These are phyloP conservation scores for Pseudochromis fuscus DNA, from an alignment of 2,797 vertebrate species.

Conservation along the genomic window DNA sequence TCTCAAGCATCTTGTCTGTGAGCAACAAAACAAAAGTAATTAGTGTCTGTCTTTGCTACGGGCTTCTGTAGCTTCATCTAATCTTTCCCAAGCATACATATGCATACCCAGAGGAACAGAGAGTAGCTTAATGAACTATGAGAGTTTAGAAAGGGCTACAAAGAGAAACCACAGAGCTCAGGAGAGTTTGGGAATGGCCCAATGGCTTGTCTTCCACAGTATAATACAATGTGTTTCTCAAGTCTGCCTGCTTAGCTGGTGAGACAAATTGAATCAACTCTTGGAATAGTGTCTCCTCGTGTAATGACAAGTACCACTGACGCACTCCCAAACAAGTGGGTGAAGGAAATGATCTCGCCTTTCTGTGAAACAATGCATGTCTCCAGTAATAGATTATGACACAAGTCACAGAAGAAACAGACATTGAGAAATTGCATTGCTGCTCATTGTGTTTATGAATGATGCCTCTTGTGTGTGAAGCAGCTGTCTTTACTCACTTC, in stretches of 20 bases:
- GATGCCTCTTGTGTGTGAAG: conserved; percentile 31
- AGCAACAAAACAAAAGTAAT: conserved; percentile 72
- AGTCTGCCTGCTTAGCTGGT: conserved; percentile 57
- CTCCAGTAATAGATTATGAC: conserved; percentile 65
- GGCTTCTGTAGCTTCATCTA: conserved; percentile 60
- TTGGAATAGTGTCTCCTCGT: conserved; percentile 39
- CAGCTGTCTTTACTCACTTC: conserved; percentile 22
- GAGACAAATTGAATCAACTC: conserved; percentile 72
- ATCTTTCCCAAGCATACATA: conserved; percentile 47
- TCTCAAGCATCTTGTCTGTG: conserved; percentile 54
- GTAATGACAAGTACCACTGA: conserved; percentile 65
- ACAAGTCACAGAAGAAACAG: conserved; percentile 47
- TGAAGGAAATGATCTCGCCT: conserved; percentile 53
- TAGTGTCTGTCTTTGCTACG: conserved; percentile 59
- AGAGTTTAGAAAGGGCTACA: conserved; percentile 53
- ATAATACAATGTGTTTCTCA: conserved; percentile 49
- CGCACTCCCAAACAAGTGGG: conserved; percentile 49
- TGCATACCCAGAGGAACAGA: conserved; percentile 53
- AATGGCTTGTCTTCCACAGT: conserved; percentile 58
- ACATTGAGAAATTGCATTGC: conserved; percentile 34
- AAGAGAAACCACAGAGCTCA: conserved; percentile 46
- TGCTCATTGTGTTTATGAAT: conserved; percentile 35
- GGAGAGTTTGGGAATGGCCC: conserved; percentile 41
- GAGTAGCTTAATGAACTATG: conserved; percentile 59
- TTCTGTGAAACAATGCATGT: conserved; percentile 45